phyloP scores from a whole-genome alignment of 2,888 invertebrate species.

The Drosophila fungiperda region DNA sequence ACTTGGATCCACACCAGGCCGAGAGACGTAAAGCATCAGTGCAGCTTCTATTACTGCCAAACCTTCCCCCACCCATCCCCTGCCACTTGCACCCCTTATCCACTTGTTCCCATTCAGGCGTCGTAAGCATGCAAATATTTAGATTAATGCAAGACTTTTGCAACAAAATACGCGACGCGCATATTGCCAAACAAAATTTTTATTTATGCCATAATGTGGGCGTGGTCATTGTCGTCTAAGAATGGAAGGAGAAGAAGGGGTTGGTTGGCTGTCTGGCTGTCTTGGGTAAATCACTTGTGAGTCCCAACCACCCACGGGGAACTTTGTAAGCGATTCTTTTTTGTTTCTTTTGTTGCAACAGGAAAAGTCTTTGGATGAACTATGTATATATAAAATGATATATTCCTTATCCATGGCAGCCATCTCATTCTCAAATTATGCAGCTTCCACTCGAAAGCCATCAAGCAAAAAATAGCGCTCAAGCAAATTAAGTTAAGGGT shows the following conservation, averaged over 20 bases:
- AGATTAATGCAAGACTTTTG: constrained; percentile 79
- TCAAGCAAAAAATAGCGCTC: neutral
- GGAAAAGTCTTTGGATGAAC: constrained; percentile 13
- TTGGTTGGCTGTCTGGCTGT: constrained; percentile 29
- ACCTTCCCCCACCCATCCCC: neutral
- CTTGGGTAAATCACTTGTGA: constrained; percentile 52
- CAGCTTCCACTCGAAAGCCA: neutral
- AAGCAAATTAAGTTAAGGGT: neutral
- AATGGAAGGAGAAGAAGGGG: neutral
- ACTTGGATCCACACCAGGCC: constrained; percentile 11
- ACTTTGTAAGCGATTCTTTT: constrained; percentile 25
- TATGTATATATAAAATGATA: constrained; percentile 8
- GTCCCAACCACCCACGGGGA: constrained; percentile 57
- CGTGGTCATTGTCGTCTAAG: constrained; percentile 10
- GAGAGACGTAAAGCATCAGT: constrained; percentile 17
- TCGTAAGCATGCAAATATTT: constrained; percentile 77
- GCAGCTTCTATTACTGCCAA: constrained; percentile 37
- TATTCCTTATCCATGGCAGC: constrained; percentile 7
- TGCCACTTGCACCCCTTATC: neutral
- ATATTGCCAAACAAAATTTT: constrained; percentile 77
- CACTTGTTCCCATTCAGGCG: neutral
- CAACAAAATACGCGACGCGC: constrained; percentile 79
- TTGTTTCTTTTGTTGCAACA: neutral
- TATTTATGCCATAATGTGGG: constrained; percentile 63
- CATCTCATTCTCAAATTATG: neutral